Evolutionary conservation across 1,140 invertebrate genomes (phyloP), one percentile per base, ranked within the genome.

Genomic region (Condylostylus longicornis): DNA sequence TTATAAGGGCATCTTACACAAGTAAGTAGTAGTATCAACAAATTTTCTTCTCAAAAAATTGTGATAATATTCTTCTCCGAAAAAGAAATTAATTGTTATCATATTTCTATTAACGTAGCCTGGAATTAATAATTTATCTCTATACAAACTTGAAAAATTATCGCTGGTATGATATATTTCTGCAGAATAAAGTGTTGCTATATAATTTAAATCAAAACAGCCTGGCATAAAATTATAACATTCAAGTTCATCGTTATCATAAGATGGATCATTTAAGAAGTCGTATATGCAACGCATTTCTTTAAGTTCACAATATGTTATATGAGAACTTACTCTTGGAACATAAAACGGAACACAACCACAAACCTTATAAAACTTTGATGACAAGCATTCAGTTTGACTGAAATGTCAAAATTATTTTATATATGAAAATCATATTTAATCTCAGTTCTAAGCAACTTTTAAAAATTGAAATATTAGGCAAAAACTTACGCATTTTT

Each of bases 21-120:
- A 52, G 54, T 82, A 77, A 56, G 82, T 79, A 1, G 77, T 77
- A 34, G 79, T 74, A 41, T 77, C 78, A 53, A 77, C 79, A 34
- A 83, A 66, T 56, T 80, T 76, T 31, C 72, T 76, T 54, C 81
- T 79, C 0, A 71, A 68, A 43, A 65, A 72, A 46, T 72, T 72
- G 18, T 72, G 70, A 46, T 81, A 82, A 17, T 77, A 70, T 17
- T 69, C 71, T 17, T 77, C 71, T 40, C 70, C 69, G 47, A 77
- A 82, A 49, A 70, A 83, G 42, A 82, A 68, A 50, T 83, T 76
- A 9, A 80, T 62, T 2, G 82, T 58, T 4, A 79, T 72, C 60
- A 82, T 72, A 50, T 81, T 82, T 72, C 10, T 74, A 72, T 42
- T 78, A 70, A 50, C 77, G 72, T 61, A 75, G 29, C 75, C 55